Evolutionary conservation across 2,797 vertebrate species (phyloP).

Genomic region (Spinus pinus): DNA sequence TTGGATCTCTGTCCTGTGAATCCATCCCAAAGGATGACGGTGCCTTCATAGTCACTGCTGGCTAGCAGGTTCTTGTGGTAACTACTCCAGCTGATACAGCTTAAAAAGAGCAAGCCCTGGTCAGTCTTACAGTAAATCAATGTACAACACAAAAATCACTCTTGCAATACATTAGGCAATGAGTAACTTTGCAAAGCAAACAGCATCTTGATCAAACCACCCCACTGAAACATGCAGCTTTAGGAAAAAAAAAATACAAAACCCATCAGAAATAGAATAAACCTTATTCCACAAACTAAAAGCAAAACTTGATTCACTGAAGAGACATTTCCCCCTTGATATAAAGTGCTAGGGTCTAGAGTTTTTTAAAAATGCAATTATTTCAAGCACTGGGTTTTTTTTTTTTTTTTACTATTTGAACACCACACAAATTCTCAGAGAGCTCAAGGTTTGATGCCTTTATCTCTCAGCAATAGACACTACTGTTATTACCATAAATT

Average conservation of each 20-base stretch:
- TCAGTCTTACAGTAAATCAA: neutral
- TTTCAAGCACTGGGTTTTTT: neutral
- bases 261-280: neutral
- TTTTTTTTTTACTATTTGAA: neutral
- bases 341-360: neutral
- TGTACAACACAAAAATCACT: neutral
- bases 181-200: neutral
- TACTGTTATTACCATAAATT: neutral
- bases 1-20: conserved; percentile 98
- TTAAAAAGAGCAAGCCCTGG: conserved; percentile 53
- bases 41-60: conserved; percentile 99
- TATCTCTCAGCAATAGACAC: neutral
- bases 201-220: neutral
- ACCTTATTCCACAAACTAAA: neutral
- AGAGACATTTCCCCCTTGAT: neutral
- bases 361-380: neutral
- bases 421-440: neutral
- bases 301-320: neutral
- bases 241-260: neutral
- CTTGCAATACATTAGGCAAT: neutral
- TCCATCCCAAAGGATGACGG: conserved; percentile 98
- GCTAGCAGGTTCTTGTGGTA: conserved; percentile 99
- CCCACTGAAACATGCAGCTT: neutral
- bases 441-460: neutral
- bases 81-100: conserved; percentile 99